Percentiles rank a stretch among this genome's conserved stretches.
These are phyloP conservation scores for Sphyrna mokarran DNA, from an alignment of 2,113 vertebrate species.

Conservation along the genomic window DNA sequence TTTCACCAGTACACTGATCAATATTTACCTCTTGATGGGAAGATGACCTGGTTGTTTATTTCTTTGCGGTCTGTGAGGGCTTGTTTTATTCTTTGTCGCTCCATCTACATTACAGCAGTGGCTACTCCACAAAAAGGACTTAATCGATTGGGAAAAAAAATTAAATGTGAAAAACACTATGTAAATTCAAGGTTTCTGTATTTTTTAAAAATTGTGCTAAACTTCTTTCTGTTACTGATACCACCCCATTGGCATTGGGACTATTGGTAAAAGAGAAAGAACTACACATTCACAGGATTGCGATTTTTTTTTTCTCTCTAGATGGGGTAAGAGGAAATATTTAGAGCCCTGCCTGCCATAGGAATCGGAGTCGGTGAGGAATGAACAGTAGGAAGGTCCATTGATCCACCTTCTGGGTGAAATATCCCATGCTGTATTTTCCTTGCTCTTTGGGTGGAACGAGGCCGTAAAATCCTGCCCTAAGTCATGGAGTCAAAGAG, in stretches of 20 bases:
- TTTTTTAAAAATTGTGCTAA: not conserved
- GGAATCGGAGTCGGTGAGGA: too few species aligned
- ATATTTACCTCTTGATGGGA: not conserved
- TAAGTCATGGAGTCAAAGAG: too few species aligned
- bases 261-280: not conserved
- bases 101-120: not conserved
- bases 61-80: too few species aligned
- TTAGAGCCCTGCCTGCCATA: too few species aligned
- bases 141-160: not conserved
- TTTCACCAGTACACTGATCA: not conserved
- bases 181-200: not conserved
- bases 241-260: not conserved
- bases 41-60: not conserved
- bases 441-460: too few species aligned
- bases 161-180: not conserved
- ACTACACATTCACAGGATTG: not conserved
- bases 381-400: too few species aligned
- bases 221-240: not conserved
- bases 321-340: not conserved
- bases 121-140: not conserved
- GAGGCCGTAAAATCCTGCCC: too few species aligned
- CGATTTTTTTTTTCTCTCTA: not conserved
- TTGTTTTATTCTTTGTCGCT: too few species aligned
- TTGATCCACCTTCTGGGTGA: too few species aligned
- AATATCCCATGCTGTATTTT: too few species aligned